These are phyloP conservation scores for Microtus ochrogaster DNA, from an alignment of 2,113 vertebrate species.

Conservation along the genomic window DNA sequence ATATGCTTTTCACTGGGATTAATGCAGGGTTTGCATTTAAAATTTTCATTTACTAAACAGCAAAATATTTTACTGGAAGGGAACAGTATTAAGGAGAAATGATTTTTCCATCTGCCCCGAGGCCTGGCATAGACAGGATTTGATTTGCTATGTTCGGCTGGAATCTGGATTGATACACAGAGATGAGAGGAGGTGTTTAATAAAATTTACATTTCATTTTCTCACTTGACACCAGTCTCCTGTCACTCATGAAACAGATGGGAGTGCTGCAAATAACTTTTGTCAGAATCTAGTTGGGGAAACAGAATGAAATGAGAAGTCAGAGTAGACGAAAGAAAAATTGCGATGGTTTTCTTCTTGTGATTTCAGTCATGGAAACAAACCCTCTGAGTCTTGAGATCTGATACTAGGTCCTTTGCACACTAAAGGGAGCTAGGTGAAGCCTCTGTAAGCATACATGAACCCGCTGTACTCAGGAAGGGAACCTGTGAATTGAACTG, in stretches of 20 bases:
- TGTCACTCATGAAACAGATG: conserved; percentile 89
- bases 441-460: not conserved
- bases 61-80: conserved; percentile 91
- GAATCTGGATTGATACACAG: conserved; percentile 93
- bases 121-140: conserved; percentile 90
- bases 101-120: conserved; percentile 87
- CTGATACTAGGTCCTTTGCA: not conserved
- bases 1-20: conserved; percentile 85
- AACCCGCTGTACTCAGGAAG: too few species aligned
- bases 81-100: conserved; percentile 91
- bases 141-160: conserved; percentile 92
- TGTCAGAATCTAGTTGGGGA: conserved; percentile 84
- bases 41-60: conserved; percentile 92
- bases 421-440: not conserved
- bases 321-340: conserved; percentile 5
- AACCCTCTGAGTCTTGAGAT: not conserved
- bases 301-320: conserved; percentile 70
- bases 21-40: conserved; percentile 90
- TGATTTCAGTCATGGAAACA: not conserved
- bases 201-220: conserved; percentile 95
- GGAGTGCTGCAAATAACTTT: conserved; percentile 88
- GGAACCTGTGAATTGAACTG: not conserved
- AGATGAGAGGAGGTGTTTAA: conserved; percentile 92
- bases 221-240: conserved; percentile 91
- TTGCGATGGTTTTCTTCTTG: conserved; percentile 57